Conservation (phyloP, 2,113 vertebrate species). For the Patagioenas fasciata region DNA sequence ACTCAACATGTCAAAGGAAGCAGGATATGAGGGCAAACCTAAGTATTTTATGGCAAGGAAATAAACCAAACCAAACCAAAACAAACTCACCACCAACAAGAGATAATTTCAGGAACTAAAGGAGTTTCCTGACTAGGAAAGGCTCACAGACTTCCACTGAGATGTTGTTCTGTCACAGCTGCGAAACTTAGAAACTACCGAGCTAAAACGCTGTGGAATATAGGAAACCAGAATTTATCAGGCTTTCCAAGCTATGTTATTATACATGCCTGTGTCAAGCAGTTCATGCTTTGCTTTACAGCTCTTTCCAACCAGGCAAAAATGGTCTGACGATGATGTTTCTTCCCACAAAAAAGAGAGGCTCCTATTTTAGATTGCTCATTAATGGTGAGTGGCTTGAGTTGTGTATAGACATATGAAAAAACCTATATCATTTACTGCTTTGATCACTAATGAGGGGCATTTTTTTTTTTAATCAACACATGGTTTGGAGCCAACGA, state of each 20-base stretch:
- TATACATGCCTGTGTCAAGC: fast-evolving
- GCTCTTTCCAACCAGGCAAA: not conserved
- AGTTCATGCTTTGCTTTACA: not conserved
- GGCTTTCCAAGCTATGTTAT: not conserved
- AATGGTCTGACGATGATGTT: not conserved
- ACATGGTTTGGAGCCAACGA: fast-evolving
- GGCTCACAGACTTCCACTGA: not conserved
- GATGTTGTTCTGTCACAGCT: not conserved
- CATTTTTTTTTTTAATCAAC: too few species aligned
- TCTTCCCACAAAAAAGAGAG: not conserved
- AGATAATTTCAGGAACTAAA: not conserved
- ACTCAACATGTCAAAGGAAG: not conserved
- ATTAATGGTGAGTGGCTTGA: not conserved
- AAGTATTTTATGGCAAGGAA: not conserved
- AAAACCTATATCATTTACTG: not conserved
- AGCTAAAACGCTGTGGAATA: not conserved
- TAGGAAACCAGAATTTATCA: not conserved
- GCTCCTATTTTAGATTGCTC: not conserved
- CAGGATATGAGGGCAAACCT: not conserved
- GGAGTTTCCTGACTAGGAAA: not conserved
- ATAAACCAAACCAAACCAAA: not conserved
- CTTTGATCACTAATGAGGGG: not conserved
- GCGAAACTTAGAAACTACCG: not conserved
- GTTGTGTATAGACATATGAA: fast-evolving
- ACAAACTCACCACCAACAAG: not conserved